A percentile compares a stretch with the other conserved stretches of the same genome.
phyloP scores from a whole-genome alignment of 2,113 vertebrate species.

The Nothoprocta perdicaria region DNA sequence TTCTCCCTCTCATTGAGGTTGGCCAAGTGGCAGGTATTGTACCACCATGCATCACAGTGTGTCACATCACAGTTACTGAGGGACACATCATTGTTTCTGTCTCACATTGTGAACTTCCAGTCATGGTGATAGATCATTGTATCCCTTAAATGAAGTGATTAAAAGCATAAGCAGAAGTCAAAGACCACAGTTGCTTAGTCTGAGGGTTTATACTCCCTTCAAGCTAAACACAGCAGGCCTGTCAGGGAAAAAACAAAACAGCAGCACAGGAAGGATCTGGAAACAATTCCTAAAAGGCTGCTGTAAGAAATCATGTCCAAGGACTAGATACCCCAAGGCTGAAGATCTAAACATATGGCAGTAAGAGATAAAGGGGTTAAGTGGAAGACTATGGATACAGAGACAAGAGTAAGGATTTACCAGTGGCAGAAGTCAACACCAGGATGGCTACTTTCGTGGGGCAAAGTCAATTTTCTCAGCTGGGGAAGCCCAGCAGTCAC shows the following conservation, averaged over 20 bases:
- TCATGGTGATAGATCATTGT: slow-evolving; percentile 88
- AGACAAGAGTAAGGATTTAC: background rate
- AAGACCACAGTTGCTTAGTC: background rate
- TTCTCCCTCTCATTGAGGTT: slow-evolving; percentile 87
- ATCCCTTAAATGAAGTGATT: slow-evolving; percentile 78
- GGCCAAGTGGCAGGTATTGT: slow-evolving; percentile 90
- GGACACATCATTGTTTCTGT: slow-evolving; percentile 89
- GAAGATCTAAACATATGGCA: background rate
- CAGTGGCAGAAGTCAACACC: background rate
- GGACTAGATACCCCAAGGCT: background rate
- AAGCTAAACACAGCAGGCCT: background rate
- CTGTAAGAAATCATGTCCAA: background rate
- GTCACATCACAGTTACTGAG: slow-evolving; percentile 88
- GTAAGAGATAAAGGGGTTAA: background rate
- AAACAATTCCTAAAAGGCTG: background rate
- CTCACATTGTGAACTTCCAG: slow-evolving; percentile 85
- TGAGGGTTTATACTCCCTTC: background rate
- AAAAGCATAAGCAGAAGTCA: background rate
- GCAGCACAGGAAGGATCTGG: background rate
- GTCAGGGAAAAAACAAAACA: background rate
- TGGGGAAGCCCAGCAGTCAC: background rate
- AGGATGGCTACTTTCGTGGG: background rate
- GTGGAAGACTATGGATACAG: background rate
- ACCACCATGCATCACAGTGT: slow-evolving; percentile 89
- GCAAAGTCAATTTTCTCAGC: background rate